Evolutionary conservation across 2,113 vertebrate species (phyloP), one percentile per base, ranked within the genome.

Genomic region (Geococcyx californianus): DNA sequence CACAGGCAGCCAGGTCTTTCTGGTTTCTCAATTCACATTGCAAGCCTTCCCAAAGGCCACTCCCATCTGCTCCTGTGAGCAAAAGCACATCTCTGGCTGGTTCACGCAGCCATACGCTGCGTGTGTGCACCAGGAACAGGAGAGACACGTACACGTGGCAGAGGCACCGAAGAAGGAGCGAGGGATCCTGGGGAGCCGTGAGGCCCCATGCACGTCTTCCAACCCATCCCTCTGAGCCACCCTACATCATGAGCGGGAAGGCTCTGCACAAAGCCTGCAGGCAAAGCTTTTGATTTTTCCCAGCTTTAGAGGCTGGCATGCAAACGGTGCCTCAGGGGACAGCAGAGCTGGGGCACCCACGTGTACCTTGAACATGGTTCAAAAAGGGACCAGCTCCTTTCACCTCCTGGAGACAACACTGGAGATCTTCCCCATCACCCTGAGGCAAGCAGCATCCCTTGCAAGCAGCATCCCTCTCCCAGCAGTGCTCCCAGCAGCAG

Each of bases 281-380:
- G 17, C 28, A 82, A 49, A 44, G 34, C 16, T 36, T 36, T 33
- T 42, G 33, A 12, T 9, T 20, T 74, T 40, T 51, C 44, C 49
- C 13, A 0, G 1, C n/a, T 51, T 59, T 7, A 23, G 26, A 52
- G 33, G 14, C 31, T 23, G 18, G 62, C 28, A 56, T 0, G 8
- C 10, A 54, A 58, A 83, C 0, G 3, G 79, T 29, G 21, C 10
- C 24, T 16, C 3, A 5, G 31, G 29, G 28, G 9, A 51, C 3
- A 6, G n/a, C 0, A 0, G 55, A 69, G 54, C 21, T 7, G 26
- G n/a, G 56, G 38, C 29, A 34, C 18, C 21, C 54, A 73, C 0
- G 0, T 12, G 34, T 11, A 11, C 47, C 67, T 64, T 64, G 44
- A 72, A 52, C 4, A 7, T 0, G 9, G 29, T 5, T 16, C 77